Evolutionary conservation across 2,888 invertebrate genomes (phyloP), one percentile per base, ranked within the genome.

Genomic region (Yponomeuta plumbellus): DNA sequence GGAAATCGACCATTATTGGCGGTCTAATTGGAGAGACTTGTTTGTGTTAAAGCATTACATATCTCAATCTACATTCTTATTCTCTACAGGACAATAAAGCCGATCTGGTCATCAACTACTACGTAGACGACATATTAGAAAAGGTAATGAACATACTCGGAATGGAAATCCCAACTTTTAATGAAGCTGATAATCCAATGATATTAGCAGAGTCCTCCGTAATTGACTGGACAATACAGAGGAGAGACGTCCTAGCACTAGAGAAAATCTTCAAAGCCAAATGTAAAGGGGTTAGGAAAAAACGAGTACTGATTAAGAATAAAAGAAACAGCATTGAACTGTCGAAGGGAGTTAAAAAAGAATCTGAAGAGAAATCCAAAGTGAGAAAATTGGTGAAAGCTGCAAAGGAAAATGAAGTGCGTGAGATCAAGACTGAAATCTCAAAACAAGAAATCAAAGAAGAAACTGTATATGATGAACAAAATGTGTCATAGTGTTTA

Each of bases 81-180:
- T 34, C 8, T 5, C 8, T 92, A 61, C 79, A 97, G 97, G 97
- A 98, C 79, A 96, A 96, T 79, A 97, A 97, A 87, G 96, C 98
- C 26, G 96, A 98, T 83, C 85, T 99, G 68, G 92, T 96, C 64
- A 97, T 99, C 71, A 95, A 97, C 77, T 94, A 95, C 20, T 98
- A 97, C 85, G 97, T 98, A 0, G 98, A 99, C 82, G 94, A 94
- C 67, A 93, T 98, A 64, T 88, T 98, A 75, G 90, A 92, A 68
- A 94, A 93, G 77, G 91, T 98, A 0, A 95, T 96, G 92, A 93
- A 95, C 76, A 92, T 94, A 68, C 87, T 98, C 56, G 93, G 93
- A 13, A 77, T 97, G 23, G 93, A 94, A 73, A 94, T 97, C 77
- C 95, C 96, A 2, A 92, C 93, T 40, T 98, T 97, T 79, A 88